A percentile compares a stretch with the other conserved stretches of the same genome.
phyloP scores from a whole-genome alignment of 2,113 vertebrate species.

The Pachycephala philippinensis region DNA sequence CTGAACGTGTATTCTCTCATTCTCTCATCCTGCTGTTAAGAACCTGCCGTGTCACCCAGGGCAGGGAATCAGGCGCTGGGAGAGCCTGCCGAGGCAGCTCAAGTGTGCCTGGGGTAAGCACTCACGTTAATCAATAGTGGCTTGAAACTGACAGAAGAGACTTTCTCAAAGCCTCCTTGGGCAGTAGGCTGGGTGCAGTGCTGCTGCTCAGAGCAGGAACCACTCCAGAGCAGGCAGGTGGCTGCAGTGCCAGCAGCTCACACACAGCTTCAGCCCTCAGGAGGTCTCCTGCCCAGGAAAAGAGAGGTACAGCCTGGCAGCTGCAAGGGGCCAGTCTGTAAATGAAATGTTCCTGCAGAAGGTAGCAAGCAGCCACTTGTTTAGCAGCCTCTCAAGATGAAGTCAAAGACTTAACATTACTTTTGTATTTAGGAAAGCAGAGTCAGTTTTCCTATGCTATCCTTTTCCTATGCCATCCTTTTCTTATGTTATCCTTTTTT shows the following conservation, averaged over 20 bases:
- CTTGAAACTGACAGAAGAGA: background rate
- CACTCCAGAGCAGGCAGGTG: background rate
- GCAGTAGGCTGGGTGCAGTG: background rate
- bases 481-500: background rate
- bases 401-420: background rate
- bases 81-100: background rate
- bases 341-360: background rate
- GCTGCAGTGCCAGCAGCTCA: background rate
- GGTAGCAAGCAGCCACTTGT: background rate
- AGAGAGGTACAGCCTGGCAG: background rate
- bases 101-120: background rate
- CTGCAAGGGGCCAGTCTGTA: background rate
- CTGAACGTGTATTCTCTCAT: background rate
- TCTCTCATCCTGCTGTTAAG: background rate
- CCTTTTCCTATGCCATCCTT: background rate
- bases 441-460: background rate
- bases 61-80: background rate
- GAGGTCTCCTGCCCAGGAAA: background rate
- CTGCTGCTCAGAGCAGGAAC: background rate
- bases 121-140: too few relatives aligned
- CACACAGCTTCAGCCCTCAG: background rate
- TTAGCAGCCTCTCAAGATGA: background rate
- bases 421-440: background rate
- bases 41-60: background rate
- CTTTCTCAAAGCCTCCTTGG: background rate